A percentile compares a stretch with the other conserved stretches of the same genome.
Conservation (phyloP, 2,797 vertebrate genomes). For the Amblyopsis hoosieri region DNA sequence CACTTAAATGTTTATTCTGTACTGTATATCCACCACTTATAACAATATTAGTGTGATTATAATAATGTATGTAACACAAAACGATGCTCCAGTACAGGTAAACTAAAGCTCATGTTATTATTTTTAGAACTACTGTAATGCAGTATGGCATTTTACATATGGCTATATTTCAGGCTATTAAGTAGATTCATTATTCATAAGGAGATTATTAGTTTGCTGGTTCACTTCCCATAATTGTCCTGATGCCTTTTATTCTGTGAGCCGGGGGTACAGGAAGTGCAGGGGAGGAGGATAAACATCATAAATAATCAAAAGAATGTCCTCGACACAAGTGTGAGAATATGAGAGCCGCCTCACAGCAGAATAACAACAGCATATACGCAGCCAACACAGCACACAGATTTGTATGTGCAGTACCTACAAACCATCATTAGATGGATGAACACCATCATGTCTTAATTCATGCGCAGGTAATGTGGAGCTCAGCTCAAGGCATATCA, state of each 20-base stretch:
- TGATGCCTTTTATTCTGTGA: constrained; percentile 55
- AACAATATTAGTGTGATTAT: no score
- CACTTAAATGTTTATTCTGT: no score
- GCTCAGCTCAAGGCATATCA: constrained; percentile 5
- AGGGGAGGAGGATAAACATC: constrained; percentile 62
- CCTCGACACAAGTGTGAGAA: constrained; percentile 44
- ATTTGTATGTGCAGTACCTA: background rate
- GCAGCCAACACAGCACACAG: constrained; percentile 5
- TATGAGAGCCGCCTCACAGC: constrained; percentile 26
- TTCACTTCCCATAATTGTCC: constrained; percentile 76
- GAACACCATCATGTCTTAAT: no score
- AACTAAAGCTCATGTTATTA: constrained; percentile 11
- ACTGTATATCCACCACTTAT: no score
- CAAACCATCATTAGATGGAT: background rate
- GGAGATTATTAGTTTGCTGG: constrained; percentile 73
- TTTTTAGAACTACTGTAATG: constrained; percentile 47
- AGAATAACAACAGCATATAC: constrained; percentile 9
- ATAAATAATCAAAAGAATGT: constrained; percentile 70
- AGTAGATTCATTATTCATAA: constrained; percentile 77
- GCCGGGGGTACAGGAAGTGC: constrained; percentile 63
- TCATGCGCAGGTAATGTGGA: background rate
- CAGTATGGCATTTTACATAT: constrained; percentile 56
- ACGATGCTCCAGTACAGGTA: no score
- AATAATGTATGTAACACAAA: no score
- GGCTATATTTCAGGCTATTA: constrained; percentile 69